Base-by-base conservation (phyloP, 37 sponge, comb jelly and placozoan species). In the Oscarella lobularis region DNA sequence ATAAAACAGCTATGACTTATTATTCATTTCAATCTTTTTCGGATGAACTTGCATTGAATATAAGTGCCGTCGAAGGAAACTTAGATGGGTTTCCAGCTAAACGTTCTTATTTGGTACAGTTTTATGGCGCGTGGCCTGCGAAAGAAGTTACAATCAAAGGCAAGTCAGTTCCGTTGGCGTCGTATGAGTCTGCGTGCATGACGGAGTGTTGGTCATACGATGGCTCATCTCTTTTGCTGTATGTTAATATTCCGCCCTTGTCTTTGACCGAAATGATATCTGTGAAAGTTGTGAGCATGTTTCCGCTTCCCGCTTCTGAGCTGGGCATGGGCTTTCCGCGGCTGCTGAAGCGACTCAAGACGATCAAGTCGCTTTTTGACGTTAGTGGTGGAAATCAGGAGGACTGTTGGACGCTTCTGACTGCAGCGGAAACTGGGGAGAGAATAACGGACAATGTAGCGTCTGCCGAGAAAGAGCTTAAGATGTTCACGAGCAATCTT, bases 401-500 rank as follows among this genome's bases (percentile, higher is more conserved):
- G 36, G 75, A 83, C 78, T 87, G 83, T 72, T 40, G 36, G 33
- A n/a, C 67, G n/a, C 67, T 87, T 39, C 55, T 87, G 66, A 38
- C 67, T 76, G 88, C 81, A 31, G 66, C 84, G 37, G 84, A 87
- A 67, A 66, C 65, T 65, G 88, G 81, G 2, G 4, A 9, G 5
- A 37, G 38, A 29, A 87, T 83, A 66, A 87, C 81, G n/a, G 82
- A 83, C 41, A 20, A 40, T 27, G 77, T 77, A 14, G 69, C 36
- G 35, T 2, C 1, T n/a, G n/a, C 38, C 0, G 37, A 77, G 1
- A 1, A 35, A 29, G 36, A 67, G 29, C 67, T 77, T 34, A 34
- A 71, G 1, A 3, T 66, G 27, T 77, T 77, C 60, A 9, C 60
- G 14, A 48, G 60, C 60, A 9, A 27, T 9, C 20, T 48, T 9